Percentiles rank a stretch among this genome's conserved stretches.
Conservation (phyloP, 2,888 invertebrate genomes). For the Diaprepes abbreviatus region DNA sequence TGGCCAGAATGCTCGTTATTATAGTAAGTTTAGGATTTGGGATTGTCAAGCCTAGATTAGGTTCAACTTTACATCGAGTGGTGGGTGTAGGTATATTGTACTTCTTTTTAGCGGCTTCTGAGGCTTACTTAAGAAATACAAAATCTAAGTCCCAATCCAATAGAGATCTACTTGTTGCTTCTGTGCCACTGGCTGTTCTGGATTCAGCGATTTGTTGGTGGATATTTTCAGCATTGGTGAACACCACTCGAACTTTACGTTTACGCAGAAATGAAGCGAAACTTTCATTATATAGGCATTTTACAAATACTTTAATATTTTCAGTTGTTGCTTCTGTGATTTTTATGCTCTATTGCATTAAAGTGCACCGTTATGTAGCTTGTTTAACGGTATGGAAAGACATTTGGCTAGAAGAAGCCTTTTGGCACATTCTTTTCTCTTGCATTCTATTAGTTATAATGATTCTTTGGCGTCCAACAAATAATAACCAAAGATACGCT, state of each 20-base stretch:
- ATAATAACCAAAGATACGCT: conserved; percentile 95
- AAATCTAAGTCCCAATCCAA: conserved; percentile 73
- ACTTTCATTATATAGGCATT: conserved; percentile 89
- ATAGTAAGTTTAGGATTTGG: conserved; percentile 96
- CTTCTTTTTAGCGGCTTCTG: conserved; percentile 87
- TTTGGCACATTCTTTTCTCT: conserved; percentile 95
- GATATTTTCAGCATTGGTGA: conserved; percentile 90
- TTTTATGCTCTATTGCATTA: conserved; percentile 94
- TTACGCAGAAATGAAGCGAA: conserved; percentile 92
- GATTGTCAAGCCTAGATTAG: conserved; percentile 93
- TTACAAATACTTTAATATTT: conserved; percentile 94
- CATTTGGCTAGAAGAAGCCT: conserved; percentile 94
- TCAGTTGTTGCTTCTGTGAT: conserved; percentile 90
- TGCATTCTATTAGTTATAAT: conserved; percentile 90
- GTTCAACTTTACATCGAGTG: conserved; percentile 89
- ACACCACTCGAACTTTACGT: conserved; percentile 90
- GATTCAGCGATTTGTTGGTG: conserved; percentile 95
- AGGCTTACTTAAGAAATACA: conserved; percentile 85
- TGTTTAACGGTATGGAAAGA: conserved; percentile 92
- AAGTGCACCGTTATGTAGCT: conserved; percentile 79
- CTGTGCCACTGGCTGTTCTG: conserved; percentile 87
- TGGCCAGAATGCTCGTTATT: conserved; percentile 93
- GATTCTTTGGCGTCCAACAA: conserved; percentile 95
- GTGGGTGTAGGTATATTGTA: conserved; percentile 87
- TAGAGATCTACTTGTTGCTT: conserved; percentile 80